phyloP scores from a whole-genome alignment of 2,113 vertebrate species.

The Alosa alosa region DNA sequence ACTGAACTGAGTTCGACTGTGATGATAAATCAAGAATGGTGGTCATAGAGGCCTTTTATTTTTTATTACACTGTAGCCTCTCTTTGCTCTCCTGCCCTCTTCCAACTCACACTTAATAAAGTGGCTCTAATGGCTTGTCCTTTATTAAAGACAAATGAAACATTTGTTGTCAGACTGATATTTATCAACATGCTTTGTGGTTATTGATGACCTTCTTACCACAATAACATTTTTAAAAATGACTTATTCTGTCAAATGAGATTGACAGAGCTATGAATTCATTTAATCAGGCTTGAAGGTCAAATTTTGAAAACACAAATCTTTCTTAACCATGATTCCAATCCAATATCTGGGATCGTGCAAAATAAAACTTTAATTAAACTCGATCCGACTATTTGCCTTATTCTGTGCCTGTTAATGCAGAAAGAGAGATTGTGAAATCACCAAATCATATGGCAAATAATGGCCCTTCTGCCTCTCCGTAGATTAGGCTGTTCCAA shows the following conservation, averaged over 20 bases:
- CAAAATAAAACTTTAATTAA: too few species aligned
- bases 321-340: too few species aligned
- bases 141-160: constrained; percentile 70
- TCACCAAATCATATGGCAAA: background rate
- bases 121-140: constrained; percentile 53
- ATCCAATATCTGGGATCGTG: too few species aligned
- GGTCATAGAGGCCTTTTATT: constrained; percentile 3
- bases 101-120: constrained; percentile 39
- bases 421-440: background rate
- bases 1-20: constrained; percentile 55
- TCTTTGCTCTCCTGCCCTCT: constrained; percentile 40
- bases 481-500: constrained; percentile 4
- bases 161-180: constrained; percentile 28
- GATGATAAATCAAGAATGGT: constrained; percentile 37
- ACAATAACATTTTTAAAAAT: background rate
- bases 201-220: background rate
- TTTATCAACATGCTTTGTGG: background rate
- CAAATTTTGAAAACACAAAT: too few species aligned
- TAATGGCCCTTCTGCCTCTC: background rate
- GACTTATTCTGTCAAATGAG: too few species aligned
- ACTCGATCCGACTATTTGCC: too few species aligned
- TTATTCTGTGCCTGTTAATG: too few species aligned
- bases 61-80: constrained; percentile 9
- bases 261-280: too few species aligned
- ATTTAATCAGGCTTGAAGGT: too few species aligned